Percentiles rank a stretch among this genome's conserved stretches.
Evolutionary conservation across 2,797 vertebrate species (phyloP).

Genomic region (Pogonophryne albipinna): DNA sequence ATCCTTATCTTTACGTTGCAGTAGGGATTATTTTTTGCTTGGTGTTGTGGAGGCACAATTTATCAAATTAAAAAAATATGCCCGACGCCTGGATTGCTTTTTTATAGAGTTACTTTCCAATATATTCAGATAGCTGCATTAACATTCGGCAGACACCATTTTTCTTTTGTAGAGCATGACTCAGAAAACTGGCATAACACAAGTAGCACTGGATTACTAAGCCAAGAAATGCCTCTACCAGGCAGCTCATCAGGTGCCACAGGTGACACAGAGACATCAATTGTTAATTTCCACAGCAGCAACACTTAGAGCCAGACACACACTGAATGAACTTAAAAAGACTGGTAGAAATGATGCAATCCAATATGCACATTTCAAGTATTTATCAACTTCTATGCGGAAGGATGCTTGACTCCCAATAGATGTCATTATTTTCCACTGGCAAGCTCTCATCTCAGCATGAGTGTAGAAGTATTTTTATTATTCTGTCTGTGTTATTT

Average conservation of each 20-base stretch:
- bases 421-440: constrained; percentile 79
- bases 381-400: constrained; percentile 59
- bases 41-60: constrained; percentile 45
- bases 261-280: constrained; percentile 53
- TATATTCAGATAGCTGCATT: constrained; percentile 41
- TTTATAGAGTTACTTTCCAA: constrained; percentile 30
- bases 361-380: constrained; percentile 52
- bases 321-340: constrained; percentile 33
- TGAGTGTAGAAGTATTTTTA: constrained; percentile 67
- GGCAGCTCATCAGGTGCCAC: constrained; percentile 54
- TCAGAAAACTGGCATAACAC: constrained; percentile 49
- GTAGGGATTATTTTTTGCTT: constrained; percentile 68
- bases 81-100: constrained; percentile 36
- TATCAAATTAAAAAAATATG: constrained; percentile 51
- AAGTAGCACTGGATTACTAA: constrained; percentile 15
- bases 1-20: constrained; percentile 77
- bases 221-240: constrained; percentile 45
- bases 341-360: constrained; percentile 37
- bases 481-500: constrained; percentile 67
- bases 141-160: constrained; percentile 42
- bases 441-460: constrained; percentile 65
- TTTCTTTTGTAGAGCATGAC: constrained; percentile 40
- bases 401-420: constrained; percentile 65
- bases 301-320: constrained; percentile 40
- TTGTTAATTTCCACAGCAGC: constrained; percentile 57